Evolutionary conservation across 64 coral and sea anemone species (phyloP).

Genomic region (Pocillopora verrucosa): DNA sequence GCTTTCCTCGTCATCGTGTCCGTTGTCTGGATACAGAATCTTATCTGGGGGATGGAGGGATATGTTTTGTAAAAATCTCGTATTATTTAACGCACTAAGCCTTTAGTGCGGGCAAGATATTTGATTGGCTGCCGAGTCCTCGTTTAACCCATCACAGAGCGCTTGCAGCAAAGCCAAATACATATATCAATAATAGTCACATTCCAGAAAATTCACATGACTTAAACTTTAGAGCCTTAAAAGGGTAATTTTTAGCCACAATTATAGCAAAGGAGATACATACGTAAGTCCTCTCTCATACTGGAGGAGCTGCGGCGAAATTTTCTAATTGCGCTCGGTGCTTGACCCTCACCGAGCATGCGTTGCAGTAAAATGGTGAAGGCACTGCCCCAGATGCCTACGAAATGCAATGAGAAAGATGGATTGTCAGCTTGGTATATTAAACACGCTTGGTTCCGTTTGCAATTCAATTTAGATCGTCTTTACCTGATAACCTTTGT

Average conservation of each 20-base stretch:
- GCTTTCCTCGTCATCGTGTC: neutral
- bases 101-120: too few species aligned
- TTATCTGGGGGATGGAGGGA: neutral
- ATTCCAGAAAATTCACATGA: neutral
- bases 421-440: neutral
- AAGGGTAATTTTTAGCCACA: neutral
- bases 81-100: too few species aligned
- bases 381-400: constrained; percentile 86
- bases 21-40: neutral
- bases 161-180: too few species aligned
- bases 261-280: neutral
- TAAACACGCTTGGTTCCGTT: neutral
- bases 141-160: too few species aligned
- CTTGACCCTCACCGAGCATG: constrained; percentile 36
- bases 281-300: constrained; percentile 17
- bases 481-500: too few species aligned
- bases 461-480: too few species aligned
- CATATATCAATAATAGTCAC: too few species aligned
- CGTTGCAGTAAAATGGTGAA: constrained; percentile 77
- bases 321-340: neutral
- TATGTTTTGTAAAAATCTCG: neutral
- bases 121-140: too few species aligned
- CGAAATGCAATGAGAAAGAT: neutral
- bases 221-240: neutral
- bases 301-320: neutral